Conservation (phyloP, 2,113 vertebrate genomes). For the Cyanocitta stelleri region DNA sequence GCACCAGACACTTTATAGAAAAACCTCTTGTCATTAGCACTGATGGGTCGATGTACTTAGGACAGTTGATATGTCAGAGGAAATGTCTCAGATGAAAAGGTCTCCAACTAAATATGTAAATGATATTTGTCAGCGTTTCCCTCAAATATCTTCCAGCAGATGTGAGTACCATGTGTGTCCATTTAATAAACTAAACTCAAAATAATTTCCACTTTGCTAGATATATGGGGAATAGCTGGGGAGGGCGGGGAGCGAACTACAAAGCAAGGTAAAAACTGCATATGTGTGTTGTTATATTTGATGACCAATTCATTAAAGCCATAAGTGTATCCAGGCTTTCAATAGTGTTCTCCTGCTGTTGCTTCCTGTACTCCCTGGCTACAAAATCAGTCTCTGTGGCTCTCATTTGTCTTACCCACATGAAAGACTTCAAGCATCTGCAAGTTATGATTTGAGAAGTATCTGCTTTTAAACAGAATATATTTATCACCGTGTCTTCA, state of each 20-base stretch:
- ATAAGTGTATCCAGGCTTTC: slow-evolving; percentile 61
- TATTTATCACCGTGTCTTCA: slow-evolving; percentile 68
- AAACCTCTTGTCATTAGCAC: neutral
- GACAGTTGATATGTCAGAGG: neutral
- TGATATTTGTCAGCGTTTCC: slow-evolving; percentile 4
- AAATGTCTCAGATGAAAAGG: slow-evolving; percentile 18
- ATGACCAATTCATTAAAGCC: slow-evolving; percentile 52
- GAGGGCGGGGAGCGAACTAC: neutral
- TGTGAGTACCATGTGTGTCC: slow-evolving; percentile 33
- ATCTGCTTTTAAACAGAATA: slow-evolving; percentile 70
- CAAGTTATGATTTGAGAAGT: slow-evolving; percentile 76
- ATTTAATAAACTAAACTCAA: slow-evolving; percentile 44
- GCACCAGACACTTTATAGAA: neutral
- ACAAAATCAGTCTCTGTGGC: slow-evolving; percentile 60
- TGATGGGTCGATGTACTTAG: neutral
- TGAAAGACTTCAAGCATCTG: slow-evolving; percentile 74
- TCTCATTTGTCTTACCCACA: slow-evolving; percentile 76
- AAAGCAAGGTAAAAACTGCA: slow-evolving; percentile 63
- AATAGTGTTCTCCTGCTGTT: slow-evolving; percentile 62
- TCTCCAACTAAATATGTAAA: slow-evolving; percentile 28
- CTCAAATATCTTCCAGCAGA: slow-evolving; percentile 44
- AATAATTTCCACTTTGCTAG: slow-evolving; percentile 48
- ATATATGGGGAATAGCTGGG: slow-evolving; percentile 19
- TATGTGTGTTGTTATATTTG: slow-evolving; percentile 53
- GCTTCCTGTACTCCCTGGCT: slow-evolving; percentile 72